Base-by-base conservation (phyloP, 2,888 invertebrate genomes). In the Drosophila mulleri region DNA sequence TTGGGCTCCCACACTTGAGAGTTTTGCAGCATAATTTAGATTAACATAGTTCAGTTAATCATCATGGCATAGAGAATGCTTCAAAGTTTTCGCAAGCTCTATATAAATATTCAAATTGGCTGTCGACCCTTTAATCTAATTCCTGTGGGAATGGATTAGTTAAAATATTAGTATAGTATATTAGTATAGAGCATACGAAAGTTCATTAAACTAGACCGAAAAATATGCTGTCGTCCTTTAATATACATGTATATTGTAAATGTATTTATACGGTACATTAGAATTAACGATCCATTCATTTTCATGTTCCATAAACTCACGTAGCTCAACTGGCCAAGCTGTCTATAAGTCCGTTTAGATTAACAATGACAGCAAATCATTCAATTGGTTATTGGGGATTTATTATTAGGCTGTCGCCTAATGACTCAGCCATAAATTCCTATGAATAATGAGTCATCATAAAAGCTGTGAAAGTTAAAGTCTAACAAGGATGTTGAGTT, bases 321-420 rank as follows among this genome's bases (percentile, higher is more conserved):
- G 58, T 64, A 67, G 44, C 14, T n/a, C 26, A 61, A 37, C 12
- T 37, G 42, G 37, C 18, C 9, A 16, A 41, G 41, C 20, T 20
- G 37, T 5, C 20, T 18, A 32, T 1, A 3, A n/a, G 48, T 29
- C 26, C 8, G 41, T 14, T 12, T 9, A 16, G 42, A 50, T 58
- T 39, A 62, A 50, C 48, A 63, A 53, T 57, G 67, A 57, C 45
- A 68, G 41, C 41, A 56, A 60, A 73, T 67, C 45, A 60, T 73
- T 78, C 61, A 72, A 72, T 73, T 78, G 60, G 29, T 42, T 48
- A 60, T 64, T 75, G 39, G 16, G 16, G n/a, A 45, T 18, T 37
- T 53, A 53, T 39, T 50, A 32, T 11, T 26, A 23, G 23, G 16
- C 16, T 32, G 44, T n/a, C 23, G 56, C 23, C 56, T 42, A 73